These are phyloP conservation scores for Anthopleura sola DNA, from an alignment of 64 coral and sea anemone species.

Conservation along the genomic window DNA sequence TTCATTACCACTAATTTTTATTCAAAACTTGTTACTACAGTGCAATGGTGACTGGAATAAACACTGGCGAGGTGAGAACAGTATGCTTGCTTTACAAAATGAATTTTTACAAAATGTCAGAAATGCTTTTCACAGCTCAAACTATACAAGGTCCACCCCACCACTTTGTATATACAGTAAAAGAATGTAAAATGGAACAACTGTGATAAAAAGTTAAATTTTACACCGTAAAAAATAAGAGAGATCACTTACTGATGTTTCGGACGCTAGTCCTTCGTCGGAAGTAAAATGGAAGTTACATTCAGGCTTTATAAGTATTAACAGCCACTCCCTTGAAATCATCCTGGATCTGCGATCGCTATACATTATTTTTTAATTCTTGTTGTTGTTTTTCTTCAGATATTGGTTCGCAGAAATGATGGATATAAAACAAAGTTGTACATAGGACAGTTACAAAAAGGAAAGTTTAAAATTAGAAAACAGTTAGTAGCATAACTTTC, in stretches of 20 bases:
- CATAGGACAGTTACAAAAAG: conserved; percentile 99
- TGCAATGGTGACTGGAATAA: conserved; percentile 93
- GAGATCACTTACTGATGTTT: too few relatives aligned
- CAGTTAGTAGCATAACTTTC: conserved; percentile 9
- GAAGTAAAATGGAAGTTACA: too few relatives aligned
- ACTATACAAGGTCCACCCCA: too few relatives aligned
- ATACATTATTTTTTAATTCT: neutral
- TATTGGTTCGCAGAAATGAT: conserved; percentile 79
- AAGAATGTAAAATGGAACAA: too few relatives aligned
- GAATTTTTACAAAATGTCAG: neutral
- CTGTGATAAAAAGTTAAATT: too few relatives aligned
- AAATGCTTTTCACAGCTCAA: too few relatives aligned
- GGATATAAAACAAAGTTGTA: conserved; percentile 93
- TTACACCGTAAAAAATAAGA: too few relatives aligned
- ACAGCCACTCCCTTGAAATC: neutral
- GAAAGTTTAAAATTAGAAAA: conserved; percentile 96
- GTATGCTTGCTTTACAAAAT: neutral
- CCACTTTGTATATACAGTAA: too few relatives aligned
- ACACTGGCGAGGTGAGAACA: conserved; percentile 98
- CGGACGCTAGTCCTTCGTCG: too few relatives aligned
- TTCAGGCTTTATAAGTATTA: too few relatives aligned
- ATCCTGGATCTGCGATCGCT: neutral
- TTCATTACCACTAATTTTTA: neutral
- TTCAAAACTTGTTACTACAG: conserved; percentile 35
- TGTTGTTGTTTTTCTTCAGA: conserved; percentile 41